Evolutionary conservation across 2,888 invertebrate species (phyloP).

Genomic region (Dicycla oo): DNA sequence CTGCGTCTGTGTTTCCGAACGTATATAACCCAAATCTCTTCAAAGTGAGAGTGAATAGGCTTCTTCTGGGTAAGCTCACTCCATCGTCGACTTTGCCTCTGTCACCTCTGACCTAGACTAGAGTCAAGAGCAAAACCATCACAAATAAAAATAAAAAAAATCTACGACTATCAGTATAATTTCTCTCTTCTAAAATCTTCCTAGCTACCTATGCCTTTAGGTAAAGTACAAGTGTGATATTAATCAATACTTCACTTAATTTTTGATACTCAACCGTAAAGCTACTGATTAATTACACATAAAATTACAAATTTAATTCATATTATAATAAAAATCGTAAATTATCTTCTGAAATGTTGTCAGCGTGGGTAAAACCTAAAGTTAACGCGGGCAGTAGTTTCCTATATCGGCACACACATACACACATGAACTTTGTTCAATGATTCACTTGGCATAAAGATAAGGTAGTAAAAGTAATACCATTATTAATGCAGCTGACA

Average conservation of each 20-base stretch:
- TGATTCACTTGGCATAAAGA: slow-evolving; percentile 36
- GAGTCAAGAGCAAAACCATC: too few species aligned
- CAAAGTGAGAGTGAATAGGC: too few species aligned
- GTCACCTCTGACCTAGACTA: too few species aligned
- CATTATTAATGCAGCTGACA: slow-evolving; percentile 4
- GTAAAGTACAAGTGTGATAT: slow-evolving; percentile 2
- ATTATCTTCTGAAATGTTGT: slow-evolving; percentile 38
- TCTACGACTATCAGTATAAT: background rate
- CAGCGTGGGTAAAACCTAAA: slow-evolving; percentile 42
- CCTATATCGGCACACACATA: slow-evolving; percentile 8
- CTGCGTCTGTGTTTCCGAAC: too few species aligned
- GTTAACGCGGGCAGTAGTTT: slow-evolving; percentile 12
- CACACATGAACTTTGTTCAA: slow-evolving; percentile 37
- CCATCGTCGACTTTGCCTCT: too few species aligned
- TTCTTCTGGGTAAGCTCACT: too few species aligned
- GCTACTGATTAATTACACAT: slow-evolving; percentile 31
- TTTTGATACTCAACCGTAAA: background rate
- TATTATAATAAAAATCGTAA: background rate
- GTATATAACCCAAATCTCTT: too few species aligned
- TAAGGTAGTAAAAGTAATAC: slow-evolving; percentile 47
- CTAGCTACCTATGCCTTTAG: background rate
- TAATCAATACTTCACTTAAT: background rate
- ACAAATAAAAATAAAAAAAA: too few species aligned
- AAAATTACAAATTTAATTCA: slow-evolving; percentile 25
- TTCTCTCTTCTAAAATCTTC: background rate